Evolutionary conservation across 2,113 vertebrate genomes (phyloP).

Genomic region (Rutilus rutilus): DNA sequence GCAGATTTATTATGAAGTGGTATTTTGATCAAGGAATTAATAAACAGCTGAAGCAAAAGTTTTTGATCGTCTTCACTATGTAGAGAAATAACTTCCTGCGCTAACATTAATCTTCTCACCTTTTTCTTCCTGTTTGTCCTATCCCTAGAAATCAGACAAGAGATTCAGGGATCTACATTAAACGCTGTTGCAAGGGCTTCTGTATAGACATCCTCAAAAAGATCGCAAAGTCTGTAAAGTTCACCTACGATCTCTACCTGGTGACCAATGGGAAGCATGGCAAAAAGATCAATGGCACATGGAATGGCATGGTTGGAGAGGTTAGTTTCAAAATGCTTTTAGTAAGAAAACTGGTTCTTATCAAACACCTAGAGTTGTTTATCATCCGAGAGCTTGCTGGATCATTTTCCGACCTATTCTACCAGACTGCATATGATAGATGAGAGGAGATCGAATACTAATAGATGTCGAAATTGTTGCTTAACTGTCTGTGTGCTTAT

Average conservation of each 20-base stretch:
- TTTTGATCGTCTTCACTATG: background rate
- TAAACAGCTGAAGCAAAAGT: background rate
- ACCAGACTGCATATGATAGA: background rate
- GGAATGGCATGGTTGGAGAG: slow-evolving; percentile 99
- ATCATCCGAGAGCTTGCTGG: background rate
- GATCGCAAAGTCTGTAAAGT: slow-evolving; percentile 96
- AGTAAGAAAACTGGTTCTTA: background rate
- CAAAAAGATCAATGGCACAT: slow-evolving; percentile 98
- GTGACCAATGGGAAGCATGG: slow-evolving; percentile 99
- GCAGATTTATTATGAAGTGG: slow-evolving; percentile 15
- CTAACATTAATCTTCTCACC: background rate
- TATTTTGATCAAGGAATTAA: slow-evolving; percentile 26
- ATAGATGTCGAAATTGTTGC: background rate
- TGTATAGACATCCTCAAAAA: slow-evolving; percentile 99
- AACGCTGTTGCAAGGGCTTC: slow-evolving; percentile 99
- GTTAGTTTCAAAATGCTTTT: slow-evolving; percentile 70
- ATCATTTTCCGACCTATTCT: background rate
- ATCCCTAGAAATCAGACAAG: slow-evolving; percentile 89
- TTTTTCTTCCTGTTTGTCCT: background rate
- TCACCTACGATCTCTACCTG: slow-evolving; percentile 98
- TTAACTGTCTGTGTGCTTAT: background rate
- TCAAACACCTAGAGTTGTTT: background rate
- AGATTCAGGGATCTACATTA: slow-evolving; percentile 96
- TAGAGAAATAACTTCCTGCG: background rate
- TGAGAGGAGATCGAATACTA: background rate